phyloP scores from a whole-genome alignment of 2,888 invertebrate species.

The Erebia aethiops region DNA sequence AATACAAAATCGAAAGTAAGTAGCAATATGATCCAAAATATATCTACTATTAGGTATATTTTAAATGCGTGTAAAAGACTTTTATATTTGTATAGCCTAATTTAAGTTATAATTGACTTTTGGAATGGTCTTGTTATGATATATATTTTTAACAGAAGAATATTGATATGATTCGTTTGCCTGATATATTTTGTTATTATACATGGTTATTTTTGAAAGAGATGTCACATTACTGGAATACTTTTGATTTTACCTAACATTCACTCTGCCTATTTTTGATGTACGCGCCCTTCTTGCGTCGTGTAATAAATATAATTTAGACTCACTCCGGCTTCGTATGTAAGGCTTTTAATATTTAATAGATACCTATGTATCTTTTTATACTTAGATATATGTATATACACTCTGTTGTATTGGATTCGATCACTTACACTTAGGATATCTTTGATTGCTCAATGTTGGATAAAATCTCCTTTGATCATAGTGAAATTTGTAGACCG shows the following conservation, averaged over 20 bases:
- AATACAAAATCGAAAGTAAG: constrained; percentile 35
- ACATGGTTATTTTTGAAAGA: constrained; percentile 42
- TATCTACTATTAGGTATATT: constrained; percentile 47
- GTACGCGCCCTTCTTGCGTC: accelerated
- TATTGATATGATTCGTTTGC: constrained; percentile 57
- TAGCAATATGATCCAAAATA: constrained; percentile 60
- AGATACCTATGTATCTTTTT: too few relatives aligned
- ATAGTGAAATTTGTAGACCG: too few relatives aligned
- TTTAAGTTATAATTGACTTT: constrained; percentile 70
- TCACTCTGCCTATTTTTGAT: too few relatives aligned
- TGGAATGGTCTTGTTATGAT: constrained; percentile 59
- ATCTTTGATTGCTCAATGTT: too few relatives aligned
- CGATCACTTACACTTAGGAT: too few relatives aligned
- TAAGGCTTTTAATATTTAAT: too few relatives aligned
- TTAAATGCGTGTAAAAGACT: constrained; percentile 53
- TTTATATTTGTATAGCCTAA: constrained; percentile 58
- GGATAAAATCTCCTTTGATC: too few relatives aligned
- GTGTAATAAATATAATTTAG: too few relatives aligned
- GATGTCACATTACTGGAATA: not conserved
- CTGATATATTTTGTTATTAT: constrained; percentile 47
- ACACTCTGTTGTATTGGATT: too few relatives aligned
- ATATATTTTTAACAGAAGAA: constrained; percentile 51
- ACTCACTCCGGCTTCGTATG: too few relatives aligned
- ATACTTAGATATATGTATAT: too few relatives aligned
- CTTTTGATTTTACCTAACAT: too few relatives aligned